Evolutionary conservation across 2,888 invertebrate genomes (phyloP).

Genomic region (Alentia gelatinosa): DNA sequence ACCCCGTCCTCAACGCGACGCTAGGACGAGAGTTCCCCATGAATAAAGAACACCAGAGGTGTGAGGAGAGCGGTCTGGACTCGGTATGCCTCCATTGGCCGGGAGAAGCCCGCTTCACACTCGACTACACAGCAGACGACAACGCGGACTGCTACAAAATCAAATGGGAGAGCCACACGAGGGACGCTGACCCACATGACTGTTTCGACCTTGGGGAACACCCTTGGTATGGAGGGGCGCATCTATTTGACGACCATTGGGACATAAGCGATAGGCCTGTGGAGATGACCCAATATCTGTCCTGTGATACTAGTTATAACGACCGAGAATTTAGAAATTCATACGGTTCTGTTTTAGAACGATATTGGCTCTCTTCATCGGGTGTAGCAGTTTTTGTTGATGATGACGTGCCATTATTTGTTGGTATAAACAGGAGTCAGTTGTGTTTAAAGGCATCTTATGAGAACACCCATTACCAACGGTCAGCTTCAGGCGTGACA

Average conservation of each 20-base stretch:
- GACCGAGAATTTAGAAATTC: constrained; percentile 15
- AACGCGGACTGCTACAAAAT: constrained; percentile 6
- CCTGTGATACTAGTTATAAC: constrained; percentile 58
- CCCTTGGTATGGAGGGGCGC: constrained; percentile 92
- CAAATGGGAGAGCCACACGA: neutral
- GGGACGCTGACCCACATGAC: constrained; percentile 82
- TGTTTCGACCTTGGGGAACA: constrained; percentile 84
- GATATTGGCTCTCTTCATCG: constrained; percentile 85
- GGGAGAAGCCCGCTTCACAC: neutral
- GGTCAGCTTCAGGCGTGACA: neutral
- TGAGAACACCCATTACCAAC: neutral
- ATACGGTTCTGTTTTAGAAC: constrained; percentile 79
- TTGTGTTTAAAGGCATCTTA: constrained; percentile 33
- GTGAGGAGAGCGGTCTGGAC: neutral
- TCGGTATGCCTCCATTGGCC: neutral
- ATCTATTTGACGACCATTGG: constrained; percentile 90
- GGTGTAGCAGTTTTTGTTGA: constrained; percentile 86
- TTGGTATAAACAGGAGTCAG: constrained; percentile 87
- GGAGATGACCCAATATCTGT: constrained; percentile 66
- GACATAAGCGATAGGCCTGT: constrained; percentile 85
- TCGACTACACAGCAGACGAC: neutral
- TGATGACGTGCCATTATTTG: constrained; percentile 86
- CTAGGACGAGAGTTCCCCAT: neutral
- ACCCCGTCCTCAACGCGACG: neutral
- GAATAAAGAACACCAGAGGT: neutral